Base-by-base conservation (phyloP, 1,140 invertebrate genomes). In the Bathynomus jamesi region DNA sequence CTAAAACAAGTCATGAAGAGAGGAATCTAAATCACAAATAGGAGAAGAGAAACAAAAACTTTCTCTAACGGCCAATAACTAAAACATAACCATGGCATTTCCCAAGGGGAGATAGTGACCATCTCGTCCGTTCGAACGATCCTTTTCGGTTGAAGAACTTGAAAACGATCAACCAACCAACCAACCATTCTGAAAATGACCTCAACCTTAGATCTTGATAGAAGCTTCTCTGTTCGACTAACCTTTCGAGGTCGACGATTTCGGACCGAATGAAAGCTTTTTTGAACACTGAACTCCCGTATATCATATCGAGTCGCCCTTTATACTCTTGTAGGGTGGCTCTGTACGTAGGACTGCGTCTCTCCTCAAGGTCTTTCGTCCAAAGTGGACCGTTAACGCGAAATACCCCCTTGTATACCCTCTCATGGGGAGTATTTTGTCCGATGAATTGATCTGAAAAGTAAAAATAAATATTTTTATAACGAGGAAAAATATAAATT, bases 161-260 rank as follows among this genome's bases (percentile, higher is more conserved):
- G n/a, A n/a, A n/a, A n/a, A n/a, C n/a, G n/a, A n/a, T n/a, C n/a
- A n/a, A n/a, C n/a, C n/a, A n/a, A n/a, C n/a, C n/a, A n/a, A n/a
- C n/a, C n/a, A n/a, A n/a, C n/a, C n/a, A n/a, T n/a, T n/a, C n/a
- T n/a, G n/a, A n/a, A n/a, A n/a, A n/a, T n/a, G n/a, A n/a, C n/a
- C n/a, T n/a, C n/a, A n/a, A n/a, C n/a, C n/a, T n/a, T n/a, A n/a
- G n/a, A n/a, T n/a, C n/a, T n/a, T n/a, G n/a, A n/a, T n/a, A n/a
- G n/a, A n/a, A n/a, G n/a, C n/a, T n/a, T n/a, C n/a, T n/a, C n/a
- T n/a, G n/a, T n/a, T n/a, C n/a, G n/a, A 3, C 2, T 61, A 30
- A 69, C 67, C 67, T 69, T 29, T 69, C 67, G 11, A 69, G 53
- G 30, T 53, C 67, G 13, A 69, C 17, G 29, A 69, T 69, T 69